phyloP scores from a whole-genome alignment of 92 coral and sea anemone genomes.

The Bergia sp. region DNA sequence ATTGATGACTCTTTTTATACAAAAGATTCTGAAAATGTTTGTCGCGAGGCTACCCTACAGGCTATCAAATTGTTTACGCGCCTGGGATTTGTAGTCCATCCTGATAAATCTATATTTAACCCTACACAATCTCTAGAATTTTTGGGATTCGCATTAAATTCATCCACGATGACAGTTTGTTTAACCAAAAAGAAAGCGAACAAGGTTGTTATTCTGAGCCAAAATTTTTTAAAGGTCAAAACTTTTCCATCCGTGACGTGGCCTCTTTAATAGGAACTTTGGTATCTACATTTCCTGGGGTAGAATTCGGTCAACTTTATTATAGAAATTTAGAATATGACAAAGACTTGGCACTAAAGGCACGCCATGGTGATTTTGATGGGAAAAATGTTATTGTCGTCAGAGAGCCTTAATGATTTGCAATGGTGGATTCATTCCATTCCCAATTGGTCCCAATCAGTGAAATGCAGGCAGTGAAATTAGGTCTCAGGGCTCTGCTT shows the following conservation, averaged over 20 bases:
- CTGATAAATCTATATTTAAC: constrained; percentile 40
- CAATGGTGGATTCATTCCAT: constrained; percentile 57
- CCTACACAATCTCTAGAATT: constrained; percentile 57
- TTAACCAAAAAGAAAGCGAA: constrained; percentile 11
- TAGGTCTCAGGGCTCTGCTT: constrained; percentile 47
- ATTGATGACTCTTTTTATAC: constrained; percentile 62
- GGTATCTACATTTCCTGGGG: constrained; percentile 59
- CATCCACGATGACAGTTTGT: constrained; percentile 16
- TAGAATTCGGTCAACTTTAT: constrained; percentile 52
- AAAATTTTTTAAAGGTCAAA: neutral
- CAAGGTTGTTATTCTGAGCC: neutral
- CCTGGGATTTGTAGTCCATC: constrained; percentile 47
- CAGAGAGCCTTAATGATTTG: constrained; percentile 49
- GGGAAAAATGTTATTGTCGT: constrained; percentile 30
- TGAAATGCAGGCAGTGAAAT: constrained; percentile 44
- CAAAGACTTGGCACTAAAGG: constrained; percentile 42
- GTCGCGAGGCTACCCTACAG: constrained; percentile 44
- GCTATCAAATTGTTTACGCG: constrained; percentile 31
- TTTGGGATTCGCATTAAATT: constrained; percentile 44
- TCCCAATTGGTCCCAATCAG: constrained; percentile 29
- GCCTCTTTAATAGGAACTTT: constrained; percentile 44
- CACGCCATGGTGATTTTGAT: constrained; percentile 44
- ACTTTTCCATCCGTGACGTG: constrained; percentile 38
- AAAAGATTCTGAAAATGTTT: constrained; percentile 35
- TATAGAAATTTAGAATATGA: constrained; percentile 52